Conservation (phyloP, 2,113 vertebrate species). For the Riparia riparia region DNA sequence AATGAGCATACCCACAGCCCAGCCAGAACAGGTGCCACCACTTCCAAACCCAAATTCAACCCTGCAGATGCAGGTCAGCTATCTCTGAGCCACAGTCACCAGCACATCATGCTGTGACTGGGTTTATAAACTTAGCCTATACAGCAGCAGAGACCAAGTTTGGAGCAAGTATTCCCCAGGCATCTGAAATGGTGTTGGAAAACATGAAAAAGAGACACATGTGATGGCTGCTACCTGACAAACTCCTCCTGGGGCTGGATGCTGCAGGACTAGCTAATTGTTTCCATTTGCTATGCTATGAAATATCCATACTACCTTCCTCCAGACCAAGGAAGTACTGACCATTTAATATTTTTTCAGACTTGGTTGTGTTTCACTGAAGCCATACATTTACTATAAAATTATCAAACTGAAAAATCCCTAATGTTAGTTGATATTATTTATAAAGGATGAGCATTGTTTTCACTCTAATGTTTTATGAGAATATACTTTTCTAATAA, state of each 20-base stretch:
- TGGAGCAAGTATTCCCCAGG: not conserved
- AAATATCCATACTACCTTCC: not conserved
- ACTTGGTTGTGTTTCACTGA: not conserved
- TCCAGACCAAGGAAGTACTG: not conserved
- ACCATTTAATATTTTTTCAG: not conserved
- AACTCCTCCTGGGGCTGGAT: not conserved
- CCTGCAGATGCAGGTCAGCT: not conserved
- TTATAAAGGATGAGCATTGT: not conserved
- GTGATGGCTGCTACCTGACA: not conserved
- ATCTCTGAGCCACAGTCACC: not conserved
- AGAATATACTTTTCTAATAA: not conserved
- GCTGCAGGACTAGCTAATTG: not conserved
- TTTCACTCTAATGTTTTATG: not conserved
- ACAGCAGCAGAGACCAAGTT: not conserved
- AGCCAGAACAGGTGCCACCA: not conserved
- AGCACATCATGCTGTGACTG: rapidly evolving
- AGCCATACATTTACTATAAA: not conserved
- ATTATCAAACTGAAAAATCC: not conserved
- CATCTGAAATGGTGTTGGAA: not conserved
- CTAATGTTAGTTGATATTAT: not conserved
- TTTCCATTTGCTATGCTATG: not conserved
- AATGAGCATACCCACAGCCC: not conserved
- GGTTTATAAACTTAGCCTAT: not conserved
- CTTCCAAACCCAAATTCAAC: not conserved
- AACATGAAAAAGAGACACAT: rapidly evolving